Evolutionary conservation across 2,888 invertebrate species (phyloP).

Genomic region (Zootermopsis nevadensis): DNA sequence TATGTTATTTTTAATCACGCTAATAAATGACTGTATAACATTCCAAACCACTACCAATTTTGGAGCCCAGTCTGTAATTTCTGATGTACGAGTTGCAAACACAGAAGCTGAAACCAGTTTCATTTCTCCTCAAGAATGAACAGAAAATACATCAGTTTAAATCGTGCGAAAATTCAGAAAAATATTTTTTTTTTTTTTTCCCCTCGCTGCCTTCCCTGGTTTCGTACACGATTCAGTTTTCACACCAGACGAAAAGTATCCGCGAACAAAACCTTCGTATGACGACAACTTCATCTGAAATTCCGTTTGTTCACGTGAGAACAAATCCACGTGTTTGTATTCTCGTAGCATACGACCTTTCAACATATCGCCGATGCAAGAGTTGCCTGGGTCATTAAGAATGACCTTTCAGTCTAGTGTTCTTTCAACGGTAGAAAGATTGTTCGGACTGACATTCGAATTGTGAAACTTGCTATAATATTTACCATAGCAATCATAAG

Average conservation of each 20-base stretch:
- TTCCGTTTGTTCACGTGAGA: neutral
- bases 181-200: too few species aligned
- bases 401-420: slow-evolving; percentile 4
- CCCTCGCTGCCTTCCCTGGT: neutral
- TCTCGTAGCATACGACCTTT: neutral
- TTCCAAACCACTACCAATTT: too few species aligned
- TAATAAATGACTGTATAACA: too few species aligned
- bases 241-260: neutral
- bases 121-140: too few species aligned
- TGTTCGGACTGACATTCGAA: neutral
- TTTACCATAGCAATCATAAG: too few species aligned
- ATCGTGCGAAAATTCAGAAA: too few species aligned
- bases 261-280: neutral
- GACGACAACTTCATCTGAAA: neutral
- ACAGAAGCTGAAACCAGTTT: too few species aligned
- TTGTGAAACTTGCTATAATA: neutral
- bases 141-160: too few species aligned
- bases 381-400: slow-evolving; percentile 19
- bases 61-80: too few species aligned
- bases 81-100: too few species aligned
- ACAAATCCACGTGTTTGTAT: neutral
- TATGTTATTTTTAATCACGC: too few species aligned
- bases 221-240: neutral
- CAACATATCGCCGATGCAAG: neutral
- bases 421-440: neutral